Evolutionary conservation across 53 echinoderm and acorn worm genomes (phyloP).

Genomic region (Paelopatides confundens): DNA sequence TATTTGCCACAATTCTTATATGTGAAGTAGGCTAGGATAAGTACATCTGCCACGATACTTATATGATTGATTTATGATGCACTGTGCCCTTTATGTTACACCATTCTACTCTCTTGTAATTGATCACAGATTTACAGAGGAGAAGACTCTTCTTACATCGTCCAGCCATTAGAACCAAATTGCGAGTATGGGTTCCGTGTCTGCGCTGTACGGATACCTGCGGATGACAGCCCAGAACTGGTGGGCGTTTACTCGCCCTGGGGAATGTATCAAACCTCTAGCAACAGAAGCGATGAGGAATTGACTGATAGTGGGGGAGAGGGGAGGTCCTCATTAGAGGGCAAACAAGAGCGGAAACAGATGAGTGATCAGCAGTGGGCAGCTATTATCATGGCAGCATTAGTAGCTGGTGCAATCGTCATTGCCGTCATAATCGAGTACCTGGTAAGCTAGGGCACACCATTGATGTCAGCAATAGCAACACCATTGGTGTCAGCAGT

Average conservation of each 20-base stretch:
- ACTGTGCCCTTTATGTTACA: too few species aligned
- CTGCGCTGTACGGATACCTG: conserved; percentile 83
- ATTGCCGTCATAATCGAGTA: conserved; percentile 82
- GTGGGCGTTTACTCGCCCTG: conserved; percentile 89
- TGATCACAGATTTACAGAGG: conserved; percentile 87
- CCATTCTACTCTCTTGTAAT: neutral
- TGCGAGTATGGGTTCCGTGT: conserved; percentile 90
- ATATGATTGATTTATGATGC: too few species aligned
- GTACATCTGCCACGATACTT: too few species aligned
- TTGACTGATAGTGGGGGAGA: conserved; percentile 38
- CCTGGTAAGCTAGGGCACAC: conserved; percentile 52
- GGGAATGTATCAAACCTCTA: conserved; percentile 67
- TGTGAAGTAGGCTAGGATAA: too few species aligned
- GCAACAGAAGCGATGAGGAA: conserved; percentile 40
- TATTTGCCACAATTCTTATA: too few species aligned
- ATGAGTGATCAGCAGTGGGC: conserved; percentile 85
- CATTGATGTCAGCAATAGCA: neutral
- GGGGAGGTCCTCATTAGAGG: conserved; percentile 35
- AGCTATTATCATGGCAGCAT: conserved; percentile 74
- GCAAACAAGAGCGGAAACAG: conserved; percentile 63
- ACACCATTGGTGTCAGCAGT: neutral
- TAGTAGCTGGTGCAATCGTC: conserved; percentile 78
- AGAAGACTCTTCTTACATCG: conserved; percentile 66
- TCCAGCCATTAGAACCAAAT: conserved; percentile 79
- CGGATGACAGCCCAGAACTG: conserved; percentile 83